phyloP scores from a whole-genome alignment of 2,797 vertebrate genomes.

The Gallinago stenura region DNA sequence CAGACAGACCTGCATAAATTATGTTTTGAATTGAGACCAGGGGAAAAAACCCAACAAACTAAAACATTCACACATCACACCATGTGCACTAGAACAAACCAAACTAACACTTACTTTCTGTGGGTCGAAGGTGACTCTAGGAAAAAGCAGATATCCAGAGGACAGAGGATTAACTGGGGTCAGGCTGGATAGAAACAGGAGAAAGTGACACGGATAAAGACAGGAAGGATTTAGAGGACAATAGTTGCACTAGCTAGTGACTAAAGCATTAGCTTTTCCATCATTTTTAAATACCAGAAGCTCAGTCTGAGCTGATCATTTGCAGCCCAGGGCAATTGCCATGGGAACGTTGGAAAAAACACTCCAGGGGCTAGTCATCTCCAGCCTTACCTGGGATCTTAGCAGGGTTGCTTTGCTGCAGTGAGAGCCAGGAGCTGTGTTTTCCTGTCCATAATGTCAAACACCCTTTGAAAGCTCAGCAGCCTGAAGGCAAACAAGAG shows the following conservation, averaged over 20 bases:
- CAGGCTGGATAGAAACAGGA: neutral
- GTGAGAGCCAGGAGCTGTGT: neutral
- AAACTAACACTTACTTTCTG: neutral
- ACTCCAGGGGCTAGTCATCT: neutral
- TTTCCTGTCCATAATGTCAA: neutral
- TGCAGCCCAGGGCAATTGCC: neutral
- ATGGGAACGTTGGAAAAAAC: neutral
- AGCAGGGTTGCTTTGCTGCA: neutral
- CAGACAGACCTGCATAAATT: neutral
- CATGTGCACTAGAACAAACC: neutral
- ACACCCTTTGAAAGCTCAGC: neutral
- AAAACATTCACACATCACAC: neutral
- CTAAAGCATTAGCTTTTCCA: neutral
- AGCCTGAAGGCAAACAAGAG: neutral
- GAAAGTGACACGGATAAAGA: neutral
- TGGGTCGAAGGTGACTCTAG: neutral
- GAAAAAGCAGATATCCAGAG: neutral
- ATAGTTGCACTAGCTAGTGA: neutral
- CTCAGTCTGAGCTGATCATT: neutral
- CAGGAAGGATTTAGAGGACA: conserved; percentile 3
- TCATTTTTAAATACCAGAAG: neutral
- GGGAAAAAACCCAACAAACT: neutral
- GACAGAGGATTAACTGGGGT: neutral
- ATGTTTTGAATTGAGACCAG: neutral
- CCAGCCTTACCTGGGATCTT: neutral